phyloP scores from a whole-genome alignment of 2,888 invertebrate species.

The Amiota mariae region DNA sequence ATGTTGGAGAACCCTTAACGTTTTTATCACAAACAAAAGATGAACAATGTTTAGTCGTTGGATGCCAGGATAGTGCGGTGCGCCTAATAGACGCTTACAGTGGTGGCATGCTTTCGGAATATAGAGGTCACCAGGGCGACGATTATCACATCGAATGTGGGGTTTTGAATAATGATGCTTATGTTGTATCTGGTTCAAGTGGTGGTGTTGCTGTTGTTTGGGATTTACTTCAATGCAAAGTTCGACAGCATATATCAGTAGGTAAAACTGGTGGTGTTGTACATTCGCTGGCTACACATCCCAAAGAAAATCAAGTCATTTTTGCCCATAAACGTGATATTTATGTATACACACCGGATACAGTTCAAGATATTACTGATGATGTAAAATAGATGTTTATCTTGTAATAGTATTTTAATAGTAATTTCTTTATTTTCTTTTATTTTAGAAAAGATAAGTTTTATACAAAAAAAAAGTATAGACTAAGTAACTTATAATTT shows the following conservation, averaged over 20 bases:
- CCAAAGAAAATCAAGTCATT: constrained; percentile 74
- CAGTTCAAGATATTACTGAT: constrained; percentile 32
- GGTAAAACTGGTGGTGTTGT: constrained; percentile 77
- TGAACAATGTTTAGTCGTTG: constrained; percentile 90
- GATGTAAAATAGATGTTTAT: no score
- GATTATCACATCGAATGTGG: constrained; percentile 92
- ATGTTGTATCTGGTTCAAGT: constrained; percentile 91
- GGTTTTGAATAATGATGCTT: constrained; percentile 87
- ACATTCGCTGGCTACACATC: constrained; percentile 88
- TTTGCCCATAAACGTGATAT: constrained; percentile 70
- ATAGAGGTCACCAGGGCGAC: constrained; percentile 86
- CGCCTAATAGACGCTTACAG: constrained; percentile 91
- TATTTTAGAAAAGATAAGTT: no score
- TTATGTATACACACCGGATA: constrained; percentile 63
- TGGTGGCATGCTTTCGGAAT: constrained; percentile 85
- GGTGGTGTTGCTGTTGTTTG: constrained; percentile 81
- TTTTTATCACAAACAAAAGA: constrained; percentile 91
- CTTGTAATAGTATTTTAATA: no score
- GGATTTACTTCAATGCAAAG: constrained; percentile 87
- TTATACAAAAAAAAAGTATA: no score
- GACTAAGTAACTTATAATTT: no score
- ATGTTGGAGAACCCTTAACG: constrained; percentile 85
- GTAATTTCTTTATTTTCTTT: no score
- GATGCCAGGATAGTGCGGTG: constrained; percentile 87
- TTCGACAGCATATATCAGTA: constrained; percentile 73